Conservation (phyloP, 1,140 invertebrate genomes). For the Apis dorsata region DNA sequence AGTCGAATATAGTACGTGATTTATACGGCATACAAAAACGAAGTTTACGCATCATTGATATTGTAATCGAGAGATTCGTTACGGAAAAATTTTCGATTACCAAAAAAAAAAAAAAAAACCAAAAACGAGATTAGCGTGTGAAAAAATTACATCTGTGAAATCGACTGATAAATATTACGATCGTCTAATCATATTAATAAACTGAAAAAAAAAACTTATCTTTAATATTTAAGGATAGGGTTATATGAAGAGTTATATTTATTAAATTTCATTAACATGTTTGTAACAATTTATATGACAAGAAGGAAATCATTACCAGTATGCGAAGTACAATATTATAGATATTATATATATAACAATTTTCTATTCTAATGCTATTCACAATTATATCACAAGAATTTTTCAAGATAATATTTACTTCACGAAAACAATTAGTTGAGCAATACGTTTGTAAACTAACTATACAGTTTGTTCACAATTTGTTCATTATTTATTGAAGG, state of each 20-base stretch:
- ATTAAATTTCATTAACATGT: constrained; percentile 3
- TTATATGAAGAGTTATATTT: background rate
- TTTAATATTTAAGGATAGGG: constrained; percentile 41
- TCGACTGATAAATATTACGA: constrained; percentile 47
- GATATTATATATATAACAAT: constrained; percentile 21
- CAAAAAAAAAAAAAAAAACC: constrained; percentile 27
- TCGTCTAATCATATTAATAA: constrained; percentile 29
- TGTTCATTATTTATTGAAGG: background rate
- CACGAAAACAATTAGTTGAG: background rate
- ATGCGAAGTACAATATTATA: constrained; percentile 27
- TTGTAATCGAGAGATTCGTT: constrained; percentile 14
- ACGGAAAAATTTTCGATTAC: constrained; percentile 30
- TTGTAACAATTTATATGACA: background rate
- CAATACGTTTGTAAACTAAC: background rate
- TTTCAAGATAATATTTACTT: background rate
- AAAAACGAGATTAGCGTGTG: constrained; percentile 51
- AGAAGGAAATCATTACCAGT: constrained; percentile 28
- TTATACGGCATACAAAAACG: background rate
- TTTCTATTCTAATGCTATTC: background rate
- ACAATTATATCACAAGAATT: background rate
- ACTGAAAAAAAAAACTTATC: constrained; percentile 45
- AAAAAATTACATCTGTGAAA: constrained; percentile 49
- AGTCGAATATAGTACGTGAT: background rate
- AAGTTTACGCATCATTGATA: background rate
- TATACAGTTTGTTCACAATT: background rate